Base-by-base conservation (phyloP, 2,888 invertebrate species). In the Chrysodeixis includens region DNA sequence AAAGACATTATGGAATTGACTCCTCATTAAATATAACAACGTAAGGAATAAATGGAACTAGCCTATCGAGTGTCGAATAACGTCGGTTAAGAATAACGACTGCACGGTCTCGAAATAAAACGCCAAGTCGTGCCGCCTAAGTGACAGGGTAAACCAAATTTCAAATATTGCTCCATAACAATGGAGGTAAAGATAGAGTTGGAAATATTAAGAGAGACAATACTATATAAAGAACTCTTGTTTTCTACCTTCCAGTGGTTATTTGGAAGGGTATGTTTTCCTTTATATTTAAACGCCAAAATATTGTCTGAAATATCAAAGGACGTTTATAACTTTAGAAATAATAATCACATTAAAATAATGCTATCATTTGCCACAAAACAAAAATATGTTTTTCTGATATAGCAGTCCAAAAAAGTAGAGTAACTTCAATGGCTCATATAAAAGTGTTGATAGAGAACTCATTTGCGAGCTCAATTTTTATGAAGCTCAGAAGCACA, bases 381-480 rank as follows among this genome's bases (percentile, higher is more conserved):
- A n/a, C n/a, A n/a, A n/a, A n/a, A n/a, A n/a, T n/a, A 32, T 10
- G 3, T 9, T 32, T n/a, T 14, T 35, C 5, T n/a, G n/a, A 40
- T 0, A n/a, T 40, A 8, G 20, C 20, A 49, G 46, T 20, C n/a
- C 49, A 35, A 35, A 2, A 35, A 60, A 35, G 9, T 30, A 16
- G 30, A 49, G 18, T 20, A 4, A 1, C 4, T 18, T 12, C 18
- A 49, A 49, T n/a, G 6, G n/a, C n/a, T 30, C 30, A 30, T 18
- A 20, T 30, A 35, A n/a, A 22, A 59, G 18, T 14, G 49, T n/a
- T 16, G 62, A 54, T 16, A 40, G 32, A 44, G 53, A 75, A 71
- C 67, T 81, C 77, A 79, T 81, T 74, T 62, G 14, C 44, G n/a
- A 62, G 57, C 56, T 55, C 71, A 68, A 64, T 67, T 75, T 70